phyloP scores from a whole-genome alignment of 2,113 vertebrate species.

The pig (Sus scrofa) region T2T-Sscrofa CM000812.6:89350501-89351000 shows the following conservation, averaged over 20 bases:
- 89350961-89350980: background rate
- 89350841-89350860: background rate
- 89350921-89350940: background rate
- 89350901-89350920: background rate
- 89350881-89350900: background rate
- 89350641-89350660: background rate
- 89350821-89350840: background rate
- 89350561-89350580: background rate
- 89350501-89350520: background rate
- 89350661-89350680: background rate
- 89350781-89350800: background rate
- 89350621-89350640: background rate
- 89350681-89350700: background rate
- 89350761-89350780: background rate
- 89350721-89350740: background rate
- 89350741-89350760: background rate
- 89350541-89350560: background rate
- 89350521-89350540: background rate
- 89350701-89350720: background rate
- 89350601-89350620: background rate
- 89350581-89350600: background rate
- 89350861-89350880: background rate
- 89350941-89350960: background rate
- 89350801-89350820: background rate
- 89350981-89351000: conserved; percentile 6